Conservation (phyloP, 2,888 invertebrate species). For the Chalcis sispes region DNA sequence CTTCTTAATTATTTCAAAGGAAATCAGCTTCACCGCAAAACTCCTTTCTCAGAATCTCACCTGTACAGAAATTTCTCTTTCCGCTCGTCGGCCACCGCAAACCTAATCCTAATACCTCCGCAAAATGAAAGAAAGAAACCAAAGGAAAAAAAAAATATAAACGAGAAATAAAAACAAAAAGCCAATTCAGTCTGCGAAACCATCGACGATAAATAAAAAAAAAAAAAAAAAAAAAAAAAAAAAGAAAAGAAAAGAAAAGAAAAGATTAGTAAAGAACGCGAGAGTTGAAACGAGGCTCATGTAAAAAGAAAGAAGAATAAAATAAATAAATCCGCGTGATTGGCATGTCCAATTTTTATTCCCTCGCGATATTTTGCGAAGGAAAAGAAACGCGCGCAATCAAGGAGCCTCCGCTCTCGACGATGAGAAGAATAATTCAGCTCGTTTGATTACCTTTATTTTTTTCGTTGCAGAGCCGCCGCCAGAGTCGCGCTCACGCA, state of each 20-base stretch:
- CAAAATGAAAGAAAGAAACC: background rate
- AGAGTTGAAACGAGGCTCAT: background rate
- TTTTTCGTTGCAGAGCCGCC: constrained; percentile 21
- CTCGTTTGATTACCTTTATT: constrained; percentile 44
- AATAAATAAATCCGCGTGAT: constrained; percentile 37
- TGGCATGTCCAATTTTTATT: constrained; percentile 53
- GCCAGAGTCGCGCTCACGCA: constrained; percentile 60
- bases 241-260: too few relatives aligned
- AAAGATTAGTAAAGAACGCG: too few relatives aligned
- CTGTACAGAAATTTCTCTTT: constrained; percentile 39
- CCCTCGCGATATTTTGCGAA: background rate
- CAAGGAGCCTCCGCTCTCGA: constrained; percentile 64
- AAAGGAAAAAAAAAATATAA: too few relatives aligned
- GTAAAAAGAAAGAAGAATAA: background rate
- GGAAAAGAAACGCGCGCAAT: constrained; percentile 60
- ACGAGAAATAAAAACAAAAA: too few relatives aligned
- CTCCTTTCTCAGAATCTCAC: constrained; percentile 53
- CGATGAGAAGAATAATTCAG: constrained; percentile 27
- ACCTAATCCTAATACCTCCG: constrained; percentile 19
- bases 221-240: too few relatives aligned
- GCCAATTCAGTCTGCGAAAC: too few relatives aligned
- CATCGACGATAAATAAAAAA: too few relatives aligned
- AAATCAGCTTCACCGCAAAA: constrained; percentile 42
- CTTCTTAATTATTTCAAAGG: constrained; percentile 54
- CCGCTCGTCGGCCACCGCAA: background rate